Conservation (phyloP, 2,888 invertebrate species). For the Rhagonycha lutea region DNA sequence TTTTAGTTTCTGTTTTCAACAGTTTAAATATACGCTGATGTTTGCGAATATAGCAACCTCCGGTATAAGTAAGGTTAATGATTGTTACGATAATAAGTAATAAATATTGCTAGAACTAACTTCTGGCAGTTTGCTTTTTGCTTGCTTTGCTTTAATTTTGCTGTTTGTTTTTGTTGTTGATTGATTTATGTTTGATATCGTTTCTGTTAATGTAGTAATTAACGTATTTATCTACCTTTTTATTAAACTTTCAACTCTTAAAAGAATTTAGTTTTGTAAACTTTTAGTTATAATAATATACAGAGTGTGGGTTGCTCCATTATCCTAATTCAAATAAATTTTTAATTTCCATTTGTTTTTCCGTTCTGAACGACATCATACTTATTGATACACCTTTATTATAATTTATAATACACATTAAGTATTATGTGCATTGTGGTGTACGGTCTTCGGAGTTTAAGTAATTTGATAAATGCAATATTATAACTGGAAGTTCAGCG, state of each 20-base stretch:
- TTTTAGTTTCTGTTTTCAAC: background rate
- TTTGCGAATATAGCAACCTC: background rate
- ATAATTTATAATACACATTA: no score
- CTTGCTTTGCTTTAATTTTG: background rate
- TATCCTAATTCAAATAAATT: no score
- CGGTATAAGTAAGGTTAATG: background rate
- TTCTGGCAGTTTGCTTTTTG: background rate
- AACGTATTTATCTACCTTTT: background rate
- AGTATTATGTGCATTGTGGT: no score
- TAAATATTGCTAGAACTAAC: constrained; percentile 5
- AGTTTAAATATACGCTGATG: background rate
- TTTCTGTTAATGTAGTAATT: background rate
- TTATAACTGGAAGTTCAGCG: no score
- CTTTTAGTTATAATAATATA: no score
- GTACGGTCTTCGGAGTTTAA: no score
- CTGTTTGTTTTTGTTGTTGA: background rate
- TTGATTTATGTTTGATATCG: background rate
- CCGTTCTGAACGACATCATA: no score
- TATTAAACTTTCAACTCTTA: background rate
- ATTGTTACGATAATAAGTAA: background rate
- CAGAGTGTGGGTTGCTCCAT: no score
- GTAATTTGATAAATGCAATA: no score
- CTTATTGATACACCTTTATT: no score
- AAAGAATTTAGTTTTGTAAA: background rate
- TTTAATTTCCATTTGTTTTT: no score